Conservation (phyloP, 2,888 invertebrate genomes). For the Plagiodera versicolora region DNA sequence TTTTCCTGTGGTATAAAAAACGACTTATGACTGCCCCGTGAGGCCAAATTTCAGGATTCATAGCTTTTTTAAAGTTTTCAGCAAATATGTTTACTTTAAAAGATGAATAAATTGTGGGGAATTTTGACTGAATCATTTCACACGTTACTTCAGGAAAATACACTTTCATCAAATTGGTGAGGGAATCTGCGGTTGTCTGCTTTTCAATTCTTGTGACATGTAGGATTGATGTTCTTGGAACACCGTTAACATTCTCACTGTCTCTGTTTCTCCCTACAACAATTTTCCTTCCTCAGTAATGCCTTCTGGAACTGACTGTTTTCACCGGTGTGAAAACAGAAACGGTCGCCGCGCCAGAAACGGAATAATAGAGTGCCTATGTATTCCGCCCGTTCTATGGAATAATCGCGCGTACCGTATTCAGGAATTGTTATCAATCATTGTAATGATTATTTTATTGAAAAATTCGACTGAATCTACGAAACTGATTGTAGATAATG, state of each 20-base stretch:
- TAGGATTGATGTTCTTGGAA: conserved; percentile 5
- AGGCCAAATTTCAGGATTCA: conserved; percentile 9
- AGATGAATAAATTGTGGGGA: conserved; percentile 1
- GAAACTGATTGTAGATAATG: too few species aligned
- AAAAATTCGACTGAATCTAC: too few species aligned
- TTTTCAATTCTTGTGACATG: conserved; percentile 4
- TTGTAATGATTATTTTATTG: too few species aligned
- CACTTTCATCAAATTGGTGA: background rate
- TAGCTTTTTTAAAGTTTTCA: conserved; percentile 7
- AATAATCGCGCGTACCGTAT: too few species aligned
- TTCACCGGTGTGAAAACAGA: too few species aligned
- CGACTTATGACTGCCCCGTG: background rate
- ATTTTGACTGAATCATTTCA: conserved; percentile 4
- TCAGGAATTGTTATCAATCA: too few species aligned
- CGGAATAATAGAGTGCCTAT: too few species aligned
- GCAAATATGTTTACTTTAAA: conserved; percentile 2
- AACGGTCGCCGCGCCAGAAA: too few species aligned
- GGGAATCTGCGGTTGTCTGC: conserved; percentile 1
- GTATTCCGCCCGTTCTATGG: too few species aligned
- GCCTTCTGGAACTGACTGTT: conserved; percentile 1
- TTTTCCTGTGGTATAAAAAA: conserved; percentile 1
- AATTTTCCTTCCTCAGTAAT: conserved; percentile 4
- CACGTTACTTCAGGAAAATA: background rate
- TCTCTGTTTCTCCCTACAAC: conserved; percentile 9
- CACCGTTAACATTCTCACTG: conserved; percentile 6